phyloP scores from a whole-genome alignment of 2,113 vertebrate genomes.

The Miniopterus natalensis region DNA sequence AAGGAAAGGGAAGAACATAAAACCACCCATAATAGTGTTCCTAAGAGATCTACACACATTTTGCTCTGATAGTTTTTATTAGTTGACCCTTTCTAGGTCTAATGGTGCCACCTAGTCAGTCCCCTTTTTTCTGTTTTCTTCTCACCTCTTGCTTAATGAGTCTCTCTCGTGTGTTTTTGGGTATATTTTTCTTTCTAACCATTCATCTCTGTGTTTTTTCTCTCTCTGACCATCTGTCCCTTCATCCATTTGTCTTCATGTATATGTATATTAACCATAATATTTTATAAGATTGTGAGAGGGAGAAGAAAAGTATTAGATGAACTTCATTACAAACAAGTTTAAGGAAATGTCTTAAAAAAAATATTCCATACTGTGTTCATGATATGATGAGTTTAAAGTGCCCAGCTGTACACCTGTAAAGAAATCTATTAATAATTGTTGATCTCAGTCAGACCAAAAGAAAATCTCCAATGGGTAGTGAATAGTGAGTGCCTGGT shows the following conservation, averaged over 20 bases:
- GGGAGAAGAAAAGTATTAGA: neutral
- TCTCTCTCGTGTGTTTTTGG: neutral
- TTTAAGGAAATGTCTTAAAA: constrained; percentile 25
- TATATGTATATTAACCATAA: constrained; percentile 2
- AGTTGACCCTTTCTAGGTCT: neutral
- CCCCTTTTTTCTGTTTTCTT: neutral
- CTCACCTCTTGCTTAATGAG: neutral
- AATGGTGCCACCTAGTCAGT: neutral
- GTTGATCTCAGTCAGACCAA: neutral
- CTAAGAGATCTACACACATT: neutral
- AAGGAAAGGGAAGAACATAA: constrained; percentile 26
- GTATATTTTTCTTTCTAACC: neutral
- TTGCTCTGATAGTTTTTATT: neutral
- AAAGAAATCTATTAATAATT: neutral
- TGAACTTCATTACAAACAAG: constrained; percentile 31
- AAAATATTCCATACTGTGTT: neutral
- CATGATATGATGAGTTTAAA: neutral
- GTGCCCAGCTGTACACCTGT: neutral
- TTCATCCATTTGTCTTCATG: neutral
- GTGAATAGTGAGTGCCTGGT: neutral
- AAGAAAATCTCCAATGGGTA: neutral
- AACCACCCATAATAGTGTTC: neutral
- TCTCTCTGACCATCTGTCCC: neutral
- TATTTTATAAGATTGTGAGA: neutral
- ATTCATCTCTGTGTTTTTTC: constrained; percentile 9